Evolutionary conservation across 2,113 vertebrate genomes (phyloP), one percentile per base, ranked within the genome.

Genomic region (Oceanodroma tethys): DNA sequence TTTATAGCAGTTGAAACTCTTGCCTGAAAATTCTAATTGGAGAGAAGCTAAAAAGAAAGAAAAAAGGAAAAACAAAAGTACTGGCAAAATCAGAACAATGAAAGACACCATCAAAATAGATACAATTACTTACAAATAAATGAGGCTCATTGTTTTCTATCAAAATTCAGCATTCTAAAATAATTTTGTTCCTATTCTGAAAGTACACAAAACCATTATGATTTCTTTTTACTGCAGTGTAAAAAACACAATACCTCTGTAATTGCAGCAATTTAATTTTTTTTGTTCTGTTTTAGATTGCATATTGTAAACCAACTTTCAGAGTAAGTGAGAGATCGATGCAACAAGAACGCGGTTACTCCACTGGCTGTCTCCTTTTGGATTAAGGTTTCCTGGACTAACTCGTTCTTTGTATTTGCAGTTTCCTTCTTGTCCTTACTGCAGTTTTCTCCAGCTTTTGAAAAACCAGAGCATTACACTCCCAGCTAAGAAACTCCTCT

Each of bases 371-470:
- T 15, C 6, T 56, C 25, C 32, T 50, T 34, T 34, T 47, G 34
- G 34, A 45, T 13, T 42, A 38, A 87, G 23, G 27, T 38, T 68
- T 72, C 29, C n/a, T 40, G 9, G 16, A 72, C 13, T 81, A 84
- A 88, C 4, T 53, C 0, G 0, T 40, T 65, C 29, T 53, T 71
- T 1, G 0, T 45, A 26, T 52, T 71, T 83, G 36, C 9, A 23
- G 21, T 34, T 81, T 56, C 36, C 34, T 52, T 34, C 12, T 56
- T 26, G 5, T 19, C 12, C 12, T 47, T 52, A 29, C 12, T 71
- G 26, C 42, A 40, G 10, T 25, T 53, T 81, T 68, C 50, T 63
- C 30, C n/a, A 59, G 11, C 13, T 67, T 56, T 40, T 34, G 30
- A 62, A 88, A 88, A 88, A 40, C 14, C 13, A 67, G 18, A 58